These are phyloP conservation scores for Diloba caeruleocephala DNA, from an alignment of 2,888 invertebrate species.

Conservation along the genomic window DNA sequence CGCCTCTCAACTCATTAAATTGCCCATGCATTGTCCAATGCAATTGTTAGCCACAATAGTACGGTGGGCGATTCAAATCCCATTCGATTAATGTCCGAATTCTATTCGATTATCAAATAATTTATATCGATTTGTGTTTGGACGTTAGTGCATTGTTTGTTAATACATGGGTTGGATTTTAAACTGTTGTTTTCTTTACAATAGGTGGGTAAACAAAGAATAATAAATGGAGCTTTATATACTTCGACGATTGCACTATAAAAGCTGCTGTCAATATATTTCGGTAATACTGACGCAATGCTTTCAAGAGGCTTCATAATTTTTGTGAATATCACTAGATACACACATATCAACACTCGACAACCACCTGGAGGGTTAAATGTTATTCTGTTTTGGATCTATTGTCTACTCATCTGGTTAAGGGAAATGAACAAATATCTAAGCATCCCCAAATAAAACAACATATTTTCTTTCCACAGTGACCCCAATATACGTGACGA, in stretches of 20 bases:
- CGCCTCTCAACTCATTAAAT: slow-evolving; percentile 58
- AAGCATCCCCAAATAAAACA: too few species aligned
- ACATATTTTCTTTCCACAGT: too few species aligned
- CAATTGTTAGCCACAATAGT: slow-evolving; percentile 55
- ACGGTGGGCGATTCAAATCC: slow-evolving; percentile 55
- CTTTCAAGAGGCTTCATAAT: too few species aligned
- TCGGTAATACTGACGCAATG: slow-evolving; percentile 18
- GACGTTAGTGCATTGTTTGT: slow-evolving; percentile 48
- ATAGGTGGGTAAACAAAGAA: slow-evolving; percentile 38
- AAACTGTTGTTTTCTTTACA: slow-evolving; percentile 38
- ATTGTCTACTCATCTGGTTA: too few species aligned
- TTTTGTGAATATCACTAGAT: too few species aligned
- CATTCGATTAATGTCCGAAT: slow-evolving; percentile 62
- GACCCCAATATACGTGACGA: too few species aligned
- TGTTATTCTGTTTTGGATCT: too few species aligned
- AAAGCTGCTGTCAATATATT: too few species aligned
- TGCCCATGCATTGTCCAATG: slow-evolving; percentile 51
- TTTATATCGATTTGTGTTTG: slow-evolving; percentile 57
- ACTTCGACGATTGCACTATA: slow-evolving; percentile 29
- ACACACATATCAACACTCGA: too few species aligned
- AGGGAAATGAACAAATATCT: too few species aligned
- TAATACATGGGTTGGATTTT: slow-evolving; percentile 41
- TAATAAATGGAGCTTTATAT: slow-evolving; percentile 35
- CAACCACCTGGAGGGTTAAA: too few species aligned
- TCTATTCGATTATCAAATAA: slow-evolving; percentile 63